Evolutionary conservation across 2,888 invertebrate genomes (phyloP).

Genomic region (Agrotis ipsilon): DNA sequence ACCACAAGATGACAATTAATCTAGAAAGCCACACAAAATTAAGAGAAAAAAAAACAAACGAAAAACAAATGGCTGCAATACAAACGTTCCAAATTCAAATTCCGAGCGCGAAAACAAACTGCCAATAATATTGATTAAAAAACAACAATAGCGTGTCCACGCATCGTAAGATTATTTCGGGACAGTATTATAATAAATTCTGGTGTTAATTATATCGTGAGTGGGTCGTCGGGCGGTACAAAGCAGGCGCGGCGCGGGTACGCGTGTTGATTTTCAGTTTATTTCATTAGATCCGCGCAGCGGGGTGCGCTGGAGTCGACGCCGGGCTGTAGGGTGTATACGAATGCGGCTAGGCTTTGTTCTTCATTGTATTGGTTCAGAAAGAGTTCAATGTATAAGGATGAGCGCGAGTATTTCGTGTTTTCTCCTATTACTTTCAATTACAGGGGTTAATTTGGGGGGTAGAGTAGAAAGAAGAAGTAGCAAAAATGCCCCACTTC

Average conservation of each 20-base stretch:
- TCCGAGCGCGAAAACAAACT: conserved; percentile 63
- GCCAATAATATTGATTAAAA: conserved; percentile 65
- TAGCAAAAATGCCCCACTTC: too few relatives aligned
- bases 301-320: conserved; percentile 84
- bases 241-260: conserved; percentile 72
- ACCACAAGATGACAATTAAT: not conserved
- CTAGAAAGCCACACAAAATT: conserved; percentile 3
- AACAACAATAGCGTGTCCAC: conserved; percentile 81
- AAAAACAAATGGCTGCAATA: conserved; percentile 46
- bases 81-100: conserved; percentile 56
- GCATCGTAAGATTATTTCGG: conserved; percentile 75
- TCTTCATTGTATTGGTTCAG: not conserved
- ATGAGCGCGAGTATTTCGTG: not conserved
- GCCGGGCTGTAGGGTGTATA: conserved; percentile 74
- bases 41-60: not conserved
- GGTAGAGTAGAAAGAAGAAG: too few relatives aligned
- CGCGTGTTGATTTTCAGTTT: conserved; percentile 91
- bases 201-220: conserved; percentile 88
- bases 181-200: conserved; percentile 84
- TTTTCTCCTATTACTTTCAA: too few relatives aligned
- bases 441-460: too few relatives aligned
- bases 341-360: conserved; percentile 26
- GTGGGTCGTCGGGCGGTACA: conserved; percentile 72
- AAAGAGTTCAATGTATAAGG: not conserved
- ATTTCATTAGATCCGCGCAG: conserved; percentile 90